phyloP scores from a whole-genome alignment of 2,113 vertebrate species.

The Phyllopteryx taeniolatus region DNA sequence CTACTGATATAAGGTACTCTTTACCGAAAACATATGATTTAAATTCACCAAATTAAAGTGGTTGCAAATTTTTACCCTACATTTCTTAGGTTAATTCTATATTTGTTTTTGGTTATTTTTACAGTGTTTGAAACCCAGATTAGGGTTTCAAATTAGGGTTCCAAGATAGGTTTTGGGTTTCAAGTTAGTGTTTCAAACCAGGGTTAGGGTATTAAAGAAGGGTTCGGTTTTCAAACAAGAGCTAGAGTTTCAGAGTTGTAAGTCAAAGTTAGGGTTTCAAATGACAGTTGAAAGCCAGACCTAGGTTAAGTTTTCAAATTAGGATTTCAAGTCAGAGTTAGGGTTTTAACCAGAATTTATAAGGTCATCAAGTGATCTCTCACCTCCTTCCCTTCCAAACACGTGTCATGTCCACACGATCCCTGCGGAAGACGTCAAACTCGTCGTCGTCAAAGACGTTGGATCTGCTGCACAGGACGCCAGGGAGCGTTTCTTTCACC shows the following conservation, averaged over 20 bases:
- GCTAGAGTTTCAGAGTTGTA: not conserved
- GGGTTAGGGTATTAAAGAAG: not conserved
- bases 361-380: not conserved
- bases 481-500: conserved; percentile 73
- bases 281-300: not conserved
- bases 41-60: too few species aligned
- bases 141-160: not conserved
- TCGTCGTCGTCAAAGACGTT: conserved; percentile 91
- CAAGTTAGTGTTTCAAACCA: not conserved
- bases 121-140: too few species aligned
- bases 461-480: conserved; percentile 76
- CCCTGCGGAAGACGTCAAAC: conserved; percentile 91
- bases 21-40: too few species aligned
- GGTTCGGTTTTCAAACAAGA: too few species aligned
- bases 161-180: not conserved
- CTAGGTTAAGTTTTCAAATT: too few species aligned
- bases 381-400: conserved; percentile 91
- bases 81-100: too few species aligned
- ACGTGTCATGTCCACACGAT: conserved; percentile 86
- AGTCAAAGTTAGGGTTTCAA: not conserved
- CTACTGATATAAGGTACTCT: too few species aligned
- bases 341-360: not conserved
- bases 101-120: too few species aligned
- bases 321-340: too few species aligned
- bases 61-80: too few species aligned